Percentiles rank a stretch among this genome's conserved stretches.
Evolutionary conservation across 2,113 vertebrate species (phyloP).

Genomic region (Aix galericulata): DNA sequence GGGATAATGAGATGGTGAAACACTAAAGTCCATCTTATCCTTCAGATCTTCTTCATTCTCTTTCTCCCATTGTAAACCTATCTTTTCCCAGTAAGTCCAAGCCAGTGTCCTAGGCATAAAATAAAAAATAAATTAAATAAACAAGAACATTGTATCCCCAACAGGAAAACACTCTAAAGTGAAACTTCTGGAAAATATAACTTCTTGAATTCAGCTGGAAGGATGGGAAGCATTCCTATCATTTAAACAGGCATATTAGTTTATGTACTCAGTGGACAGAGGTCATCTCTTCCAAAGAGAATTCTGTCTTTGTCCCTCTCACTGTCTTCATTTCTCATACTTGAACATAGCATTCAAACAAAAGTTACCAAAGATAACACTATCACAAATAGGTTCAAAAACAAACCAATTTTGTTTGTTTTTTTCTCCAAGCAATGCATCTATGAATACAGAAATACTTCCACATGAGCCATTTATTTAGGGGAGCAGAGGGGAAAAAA

Average conservation of each 20-base stretch:
- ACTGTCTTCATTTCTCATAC: neutral
- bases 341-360: neutral
- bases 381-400: neutral
- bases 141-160: neutral
- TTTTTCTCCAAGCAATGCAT: neutral
- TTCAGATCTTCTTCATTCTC: constrained; percentile 96
- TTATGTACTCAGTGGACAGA: neutral
- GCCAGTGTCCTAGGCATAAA: constrained; percentile 80
- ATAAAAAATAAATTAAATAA: neutral
- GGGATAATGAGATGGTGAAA: constrained; percentile 82
- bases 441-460: neutral
- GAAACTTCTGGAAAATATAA: neutral
- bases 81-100: constrained; percentile 84
- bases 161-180: neutral
- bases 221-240: neutral
- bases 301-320: neutral
- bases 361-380: neutral
- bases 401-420: neutral
- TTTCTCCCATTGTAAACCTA: constrained; percentile 92
- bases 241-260: neutral
- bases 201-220: neutral
- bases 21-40: constrained; percentile 92
- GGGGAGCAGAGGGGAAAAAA: neutral
- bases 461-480: neutral
- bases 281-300: neutral